Evolutionary conservation across 2,888 invertebrate genomes (phyloP).

Genomic region (Tubiluchus corallicola): DNA sequence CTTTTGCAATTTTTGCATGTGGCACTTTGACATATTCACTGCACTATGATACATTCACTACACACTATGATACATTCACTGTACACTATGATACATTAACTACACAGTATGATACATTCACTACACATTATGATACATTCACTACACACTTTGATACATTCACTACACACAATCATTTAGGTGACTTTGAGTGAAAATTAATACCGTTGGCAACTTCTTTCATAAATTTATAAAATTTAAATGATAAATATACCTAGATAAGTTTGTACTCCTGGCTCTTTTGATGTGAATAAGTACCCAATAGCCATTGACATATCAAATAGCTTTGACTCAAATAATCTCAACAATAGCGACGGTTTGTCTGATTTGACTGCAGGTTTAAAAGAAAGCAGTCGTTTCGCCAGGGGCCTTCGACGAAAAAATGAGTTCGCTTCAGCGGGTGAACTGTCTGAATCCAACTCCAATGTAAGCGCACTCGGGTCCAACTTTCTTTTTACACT

Average conservation of each 20-base stretch:
- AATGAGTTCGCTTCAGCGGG: not conserved
- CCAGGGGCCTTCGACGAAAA: not conserved
- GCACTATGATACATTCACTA: too few species aligned
- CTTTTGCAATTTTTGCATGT: too few species aligned
- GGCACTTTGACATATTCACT: too few species aligned
- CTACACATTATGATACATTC: too few species aligned
- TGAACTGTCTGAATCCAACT: not conserved
- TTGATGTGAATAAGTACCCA: slow-evolving; percentile 90
- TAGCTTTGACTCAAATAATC: slow-evolving; percentile 89
- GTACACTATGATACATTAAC: too few species aligned
- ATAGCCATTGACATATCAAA: slow-evolving; percentile 98
- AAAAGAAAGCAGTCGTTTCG: not conserved
- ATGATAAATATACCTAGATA: slow-evolving; percentile 88
- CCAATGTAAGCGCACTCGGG: not conserved
- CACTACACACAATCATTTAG: too few species aligned
- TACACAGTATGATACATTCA: too few species aligned
- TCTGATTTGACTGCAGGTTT: not conserved
- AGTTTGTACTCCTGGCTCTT: slow-evolving; percentile 90
- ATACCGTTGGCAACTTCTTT: too few species aligned
- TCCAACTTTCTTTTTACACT: not conserved
- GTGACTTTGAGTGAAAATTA: too few species aligned
- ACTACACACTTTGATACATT: too few species aligned
- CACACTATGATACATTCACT: too few species aligned
- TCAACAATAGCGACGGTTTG: slow-evolving; percentile 40
- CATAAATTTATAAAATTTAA: too few species aligned